phyloP scores from a whole-genome alignment of 2,888 invertebrate genomes.

The Caenorhabditis virilis region DNA sequence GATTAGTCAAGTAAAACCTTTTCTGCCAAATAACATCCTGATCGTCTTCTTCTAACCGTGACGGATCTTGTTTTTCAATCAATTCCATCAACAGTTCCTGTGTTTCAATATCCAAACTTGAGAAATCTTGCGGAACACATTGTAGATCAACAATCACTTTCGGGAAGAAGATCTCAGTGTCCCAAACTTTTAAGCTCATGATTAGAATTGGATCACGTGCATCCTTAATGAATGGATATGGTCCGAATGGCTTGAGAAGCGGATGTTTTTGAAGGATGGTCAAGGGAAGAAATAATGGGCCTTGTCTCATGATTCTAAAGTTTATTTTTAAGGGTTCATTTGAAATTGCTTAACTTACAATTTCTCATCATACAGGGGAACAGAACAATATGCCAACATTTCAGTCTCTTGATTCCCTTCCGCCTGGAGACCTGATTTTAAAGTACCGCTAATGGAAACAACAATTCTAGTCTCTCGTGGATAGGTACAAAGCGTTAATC shows the following conservation, averaged over 20 bases:
- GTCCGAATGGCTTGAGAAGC: conserved; percentile 61
- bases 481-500: conserved; percentile 31
- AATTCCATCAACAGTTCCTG: conserved; percentile 68
- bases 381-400: conserved; percentile 52
- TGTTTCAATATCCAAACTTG: conserved; percentile 67
- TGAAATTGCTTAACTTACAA: conserved; percentile 38
- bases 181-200: conserved; percentile 57
- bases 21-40: conserved; percentile 71
- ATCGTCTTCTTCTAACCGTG: conserved; percentile 68
- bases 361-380: conserved; percentile 61
- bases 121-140: conserved; percentile 57
- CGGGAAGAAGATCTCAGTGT: conserved; percentile 58
- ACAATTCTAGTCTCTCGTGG: conserved; percentile 49
- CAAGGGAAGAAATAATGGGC: conserved; percentile 45
- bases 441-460: conserved; percentile 31
- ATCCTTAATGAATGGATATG: conserved; percentile 53
- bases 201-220: conserved; percentile 55
- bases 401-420: conserved; percentile 7
- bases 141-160: conserved; percentile 33
- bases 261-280: conserved; percentile 38
- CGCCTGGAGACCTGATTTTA: conserved; percentile 3
- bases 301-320: conserved; percentile 47
- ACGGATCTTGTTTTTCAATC: conserved; percentile 65
- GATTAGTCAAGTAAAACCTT: conserved; percentile 68
- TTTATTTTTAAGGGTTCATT: too few species aligned